Conservation (phyloP, 1,140 invertebrate species). For the Penaeus indicus region DNA sequence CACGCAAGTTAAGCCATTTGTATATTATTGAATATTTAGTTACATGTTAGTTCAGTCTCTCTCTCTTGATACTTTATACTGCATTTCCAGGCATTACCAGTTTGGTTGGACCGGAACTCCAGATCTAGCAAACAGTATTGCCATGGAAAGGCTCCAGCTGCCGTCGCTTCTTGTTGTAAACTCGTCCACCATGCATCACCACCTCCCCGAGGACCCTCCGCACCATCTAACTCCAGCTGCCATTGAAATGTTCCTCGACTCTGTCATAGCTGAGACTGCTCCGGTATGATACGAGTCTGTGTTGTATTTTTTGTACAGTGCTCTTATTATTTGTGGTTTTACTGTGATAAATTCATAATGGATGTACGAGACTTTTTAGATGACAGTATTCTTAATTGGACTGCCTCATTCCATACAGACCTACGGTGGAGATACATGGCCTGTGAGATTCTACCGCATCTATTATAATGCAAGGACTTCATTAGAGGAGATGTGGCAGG, state of each 20-base stretch:
- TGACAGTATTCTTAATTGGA: background rate
- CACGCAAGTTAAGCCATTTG: background rate
- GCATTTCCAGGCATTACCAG: slow-evolving; percentile 77
- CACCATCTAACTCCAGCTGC: slow-evolving; percentile 83
- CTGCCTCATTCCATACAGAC: slow-evolving; percentile 72
- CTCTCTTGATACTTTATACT: background rate
- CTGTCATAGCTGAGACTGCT: slow-evolving; percentile 67
- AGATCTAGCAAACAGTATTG: slow-evolving; percentile 90
- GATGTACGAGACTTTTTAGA: background rate
- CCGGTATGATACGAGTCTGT: slow-evolving; percentile 63
- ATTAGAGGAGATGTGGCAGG: slow-evolving; percentile 87
- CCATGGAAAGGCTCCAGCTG: slow-evolving; percentile 84
- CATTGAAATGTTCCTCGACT: slow-evolving; percentile 74
- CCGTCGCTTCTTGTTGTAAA: slow-evolving; percentile 92
- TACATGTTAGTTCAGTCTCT: too few relatives aligned
- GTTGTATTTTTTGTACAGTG: background rate
- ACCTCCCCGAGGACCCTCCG: slow-evolving; percentile 88
- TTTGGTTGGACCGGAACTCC: slow-evolving; percentile 91
- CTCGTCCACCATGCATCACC: slow-evolving; percentile 89
- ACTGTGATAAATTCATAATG: background rate
- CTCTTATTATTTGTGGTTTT: background rate
- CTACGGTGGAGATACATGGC: slow-evolving; percentile 85
- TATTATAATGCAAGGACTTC: slow-evolving; percentile 81
- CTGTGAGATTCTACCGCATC: slow-evolving; percentile 80
- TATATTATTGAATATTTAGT: background rate